Evolutionary conservation across 2,797 vertebrate species (phyloP).

Genomic region (Siniperca undulata): DNA sequence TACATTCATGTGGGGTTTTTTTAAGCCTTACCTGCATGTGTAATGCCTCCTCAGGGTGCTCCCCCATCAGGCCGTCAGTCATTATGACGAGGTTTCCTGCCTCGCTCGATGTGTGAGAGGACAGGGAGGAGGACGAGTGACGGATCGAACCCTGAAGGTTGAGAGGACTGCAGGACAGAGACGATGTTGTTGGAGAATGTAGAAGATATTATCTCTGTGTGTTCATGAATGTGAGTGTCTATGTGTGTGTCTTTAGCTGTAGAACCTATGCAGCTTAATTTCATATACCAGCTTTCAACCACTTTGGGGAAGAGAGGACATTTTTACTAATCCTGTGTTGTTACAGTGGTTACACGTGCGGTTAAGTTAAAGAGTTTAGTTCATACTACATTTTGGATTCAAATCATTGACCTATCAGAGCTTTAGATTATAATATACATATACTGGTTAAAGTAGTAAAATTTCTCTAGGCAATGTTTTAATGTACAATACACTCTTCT

Average conservation of each 20-base stretch:
- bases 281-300: background rate
- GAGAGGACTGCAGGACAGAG: constrained; percentile 88
- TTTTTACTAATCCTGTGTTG: background rate
- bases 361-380: background rate
- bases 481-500: background rate
- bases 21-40: constrained; percentile 93
- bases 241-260: background rate
- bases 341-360: background rate
- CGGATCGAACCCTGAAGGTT: constrained; percentile 94
- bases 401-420: background rate
- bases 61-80: constrained; percentile 92
- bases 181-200: background rate
- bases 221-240: background rate
- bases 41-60: constrained; percentile 94
- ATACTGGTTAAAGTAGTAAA: background rate
- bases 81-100: constrained; percentile 95
- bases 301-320: background rate
- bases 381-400: constrained; percentile 6
- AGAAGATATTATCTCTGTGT: background rate
- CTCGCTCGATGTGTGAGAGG: constrained; percentile 97
- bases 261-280: background rate
- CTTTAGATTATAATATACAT: background rate
- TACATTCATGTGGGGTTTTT: background rate
- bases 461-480: background rate
- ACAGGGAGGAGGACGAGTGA: constrained; percentile 97